Base-by-base conservation (phyloP, 2,797 vertebrate species). In the Muscicapa striata region DNA sequence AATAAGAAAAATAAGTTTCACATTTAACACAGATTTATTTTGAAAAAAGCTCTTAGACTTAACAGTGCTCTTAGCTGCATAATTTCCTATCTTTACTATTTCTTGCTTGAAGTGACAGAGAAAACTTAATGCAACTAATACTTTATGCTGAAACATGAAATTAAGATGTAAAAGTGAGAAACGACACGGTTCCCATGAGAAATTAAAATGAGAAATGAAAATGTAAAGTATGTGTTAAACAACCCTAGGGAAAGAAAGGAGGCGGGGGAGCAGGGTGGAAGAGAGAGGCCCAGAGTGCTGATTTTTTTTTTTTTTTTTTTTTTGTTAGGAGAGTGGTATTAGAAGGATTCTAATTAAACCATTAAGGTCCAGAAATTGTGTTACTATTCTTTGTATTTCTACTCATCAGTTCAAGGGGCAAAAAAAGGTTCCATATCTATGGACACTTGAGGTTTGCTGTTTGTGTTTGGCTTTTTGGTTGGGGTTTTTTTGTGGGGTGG, bases 151-250 rank as follows among this genome's bases (percentile, higher is more conserved):
- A 88, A 95, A 92, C 79, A 96, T n/a, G 58, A 91, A 94, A 94
- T 93, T 91, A 97, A 91, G 91, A 97, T 78, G 87, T 69, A 91
- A 69, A 84, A 95, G 55, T 49, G 38, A 91, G 79, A 79, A 96
- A 74, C 0, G 3, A 94, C 82, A 84, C 36, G 8, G 67, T 69
- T 93, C 89, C 87, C 91, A 86, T 76, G 92, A 94, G 89, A 95
- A 95, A 94, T 83, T 61, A 93, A 95, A 94, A 84, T 77, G 86
- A 95, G 90, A 94, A 94, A 90, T 91, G 66, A 93, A 95, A 94
- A 89, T 84, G 84, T 93, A 93, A 95, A 93, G 82, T 94, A 86
- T 62, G 54, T 82, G 61, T 95, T 92, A 93, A 93, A 85, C 57
- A 90, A 85, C 69, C 68, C 72, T 54, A 49, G 52, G 93, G 82